These are phyloP conservation scores for Platyscapa corneri DNA, from an alignment of 1,140 invertebrate genomes.

Conservation along the genomic window DNA sequence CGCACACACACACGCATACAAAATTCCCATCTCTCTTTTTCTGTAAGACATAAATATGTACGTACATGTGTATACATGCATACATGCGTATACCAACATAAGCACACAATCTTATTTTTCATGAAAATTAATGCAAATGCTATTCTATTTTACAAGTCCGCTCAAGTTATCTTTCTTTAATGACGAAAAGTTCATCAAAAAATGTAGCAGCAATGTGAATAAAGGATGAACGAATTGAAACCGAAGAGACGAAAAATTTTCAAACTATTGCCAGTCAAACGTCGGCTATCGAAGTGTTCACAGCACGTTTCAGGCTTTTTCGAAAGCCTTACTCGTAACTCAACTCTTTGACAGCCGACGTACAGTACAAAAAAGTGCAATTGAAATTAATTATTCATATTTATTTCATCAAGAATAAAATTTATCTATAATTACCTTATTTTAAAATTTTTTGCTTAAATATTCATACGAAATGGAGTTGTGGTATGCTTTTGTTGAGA, in stretches of 20 bases:
- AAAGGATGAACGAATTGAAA: conserved; percentile 10
- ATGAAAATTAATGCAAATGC: conserved; percentile 31
- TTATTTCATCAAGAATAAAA: neutral
- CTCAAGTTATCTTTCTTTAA: neutral
- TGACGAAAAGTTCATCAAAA: conserved; percentile 16
- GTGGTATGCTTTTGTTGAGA: neutral
- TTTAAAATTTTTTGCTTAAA: neutral
- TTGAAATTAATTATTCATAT: neutral
- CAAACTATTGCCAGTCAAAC: conserved; percentile 40
- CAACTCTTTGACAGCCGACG: neutral
- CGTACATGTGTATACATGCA: neutral
- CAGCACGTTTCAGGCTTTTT: conserved; percentile 3
- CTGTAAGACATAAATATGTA: neutral
- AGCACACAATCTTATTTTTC: neutral
- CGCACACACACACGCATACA: too few relatives aligned
- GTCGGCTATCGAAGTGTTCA: conserved; percentile 19
- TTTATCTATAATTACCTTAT: neutral
- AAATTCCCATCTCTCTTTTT: neutral
- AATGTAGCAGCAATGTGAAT: neutral
- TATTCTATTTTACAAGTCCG: conserved; percentile 24
- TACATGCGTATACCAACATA: too few relatives aligned
- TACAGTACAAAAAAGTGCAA: neutral
- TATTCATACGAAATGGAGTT: neutral
- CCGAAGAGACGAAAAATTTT: conserved; percentile 26
- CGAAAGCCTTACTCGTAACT: neutral